phyloP scores from a whole-genome alignment of 92 coral and sea anemone genomes.

The Heliopora coerulea region DNA sequence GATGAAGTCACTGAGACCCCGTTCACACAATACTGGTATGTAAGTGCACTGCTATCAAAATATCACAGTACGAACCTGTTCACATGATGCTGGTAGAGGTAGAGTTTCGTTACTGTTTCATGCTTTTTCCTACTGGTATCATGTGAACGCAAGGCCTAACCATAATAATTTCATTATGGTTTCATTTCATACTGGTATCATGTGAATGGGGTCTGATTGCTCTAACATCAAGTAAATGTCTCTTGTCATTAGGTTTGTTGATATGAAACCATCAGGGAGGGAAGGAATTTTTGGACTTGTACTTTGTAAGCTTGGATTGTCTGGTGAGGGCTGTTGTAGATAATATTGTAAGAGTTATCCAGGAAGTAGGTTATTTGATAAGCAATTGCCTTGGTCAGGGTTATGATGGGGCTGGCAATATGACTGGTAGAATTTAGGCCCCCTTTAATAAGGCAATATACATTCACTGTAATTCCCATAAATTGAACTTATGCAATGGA shows the following conservation, averaged over 20 bases:
- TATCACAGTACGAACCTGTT: too few species aligned
- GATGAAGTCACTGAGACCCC: conserved; percentile 48
- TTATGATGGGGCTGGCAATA: conserved; percentile 50
- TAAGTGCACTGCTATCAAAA: too few species aligned
- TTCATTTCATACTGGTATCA: too few species aligned
- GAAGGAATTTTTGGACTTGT: conserved; percentile 42
- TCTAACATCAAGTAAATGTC: conserved; percentile 48
- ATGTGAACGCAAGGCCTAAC: too few species aligned
- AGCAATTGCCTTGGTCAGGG: conserved; percentile 53
- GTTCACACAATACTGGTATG: too few species aligned
- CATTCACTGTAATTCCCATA: conserved; percentile 11
- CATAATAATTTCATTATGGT: too few species aligned
- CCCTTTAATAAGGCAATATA: conserved; percentile 27
- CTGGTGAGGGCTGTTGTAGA: conserved; percentile 36
- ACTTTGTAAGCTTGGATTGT: conserved; percentile 26
- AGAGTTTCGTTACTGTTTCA: too few species aligned
- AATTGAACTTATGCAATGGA: conserved; percentile 44
- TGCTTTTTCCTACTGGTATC: too few species aligned
- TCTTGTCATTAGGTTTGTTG: conserved; percentile 43
- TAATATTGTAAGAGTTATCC: conserved; percentile 27
- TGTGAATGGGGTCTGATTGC: too few species aligned
- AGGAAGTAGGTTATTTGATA: conserved; percentile 17
- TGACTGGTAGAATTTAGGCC: conserved; percentile 44
- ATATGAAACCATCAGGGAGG: not conserved
- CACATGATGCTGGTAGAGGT: too few species aligned